A percentile compares a stretch with the other conserved stretches of the same genome.
Conservation (phyloP, 2,113 vertebrate genomes). For the Neoarius graeffei region DNA sequence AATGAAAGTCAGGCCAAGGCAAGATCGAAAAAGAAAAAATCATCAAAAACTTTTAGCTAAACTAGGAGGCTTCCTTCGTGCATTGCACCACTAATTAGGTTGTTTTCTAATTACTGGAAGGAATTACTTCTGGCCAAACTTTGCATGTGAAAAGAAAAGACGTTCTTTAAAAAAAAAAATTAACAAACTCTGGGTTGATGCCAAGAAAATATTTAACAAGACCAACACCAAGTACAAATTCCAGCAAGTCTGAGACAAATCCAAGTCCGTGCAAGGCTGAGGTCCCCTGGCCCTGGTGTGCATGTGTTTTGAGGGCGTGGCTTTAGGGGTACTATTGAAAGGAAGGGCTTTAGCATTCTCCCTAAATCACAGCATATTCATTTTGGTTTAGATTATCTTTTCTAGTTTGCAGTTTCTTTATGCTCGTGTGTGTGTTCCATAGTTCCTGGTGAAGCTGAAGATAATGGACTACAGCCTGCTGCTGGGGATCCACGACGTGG, state of each 20-base stretch:
- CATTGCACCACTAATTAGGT: background rate
- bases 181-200: background rate
- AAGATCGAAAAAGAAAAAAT: background rate
- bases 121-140: background rate
- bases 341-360: background rate
- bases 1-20: background rate
- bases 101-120: background rate
- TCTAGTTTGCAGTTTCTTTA: background rate
- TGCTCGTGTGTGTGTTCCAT: background rate
- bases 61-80: background rate
- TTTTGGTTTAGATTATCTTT: background rate
- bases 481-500: constrained; percentile 86
- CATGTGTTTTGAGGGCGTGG: background rate
- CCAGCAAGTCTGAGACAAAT: background rate
- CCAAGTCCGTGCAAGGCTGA: background rate
- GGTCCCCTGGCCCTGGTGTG: background rate
- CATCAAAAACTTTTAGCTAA: background rate
- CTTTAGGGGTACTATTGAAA: background rate
- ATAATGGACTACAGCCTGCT: constrained; percentile 94
- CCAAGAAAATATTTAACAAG: background rate
- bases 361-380: background rate
- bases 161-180: background rate
- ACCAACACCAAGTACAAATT: background rate
- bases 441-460: constrained; percentile 89
- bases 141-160: background rate